A percentile compares a stretch with the other conserved stretches of the same genome.
Conservation (phyloP, 2,797 vertebrate genomes). For the Ptychadena robeensis region DNA sequence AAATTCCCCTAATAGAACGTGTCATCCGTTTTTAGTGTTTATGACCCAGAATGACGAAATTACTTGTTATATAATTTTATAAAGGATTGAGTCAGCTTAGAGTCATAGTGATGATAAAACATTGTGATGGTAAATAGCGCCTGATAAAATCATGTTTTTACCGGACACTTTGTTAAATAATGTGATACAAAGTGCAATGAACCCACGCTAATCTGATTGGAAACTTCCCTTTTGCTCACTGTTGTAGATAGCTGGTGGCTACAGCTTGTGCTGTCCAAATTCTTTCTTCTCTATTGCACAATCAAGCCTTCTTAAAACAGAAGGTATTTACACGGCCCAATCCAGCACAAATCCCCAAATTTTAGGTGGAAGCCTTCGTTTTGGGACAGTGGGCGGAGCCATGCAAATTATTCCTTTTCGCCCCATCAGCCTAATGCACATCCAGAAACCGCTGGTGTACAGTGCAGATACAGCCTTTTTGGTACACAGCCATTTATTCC, state of each 20-base stretch:
- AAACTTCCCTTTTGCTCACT: not conserved
- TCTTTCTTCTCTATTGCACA: not conserved
- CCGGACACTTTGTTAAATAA: not conserved
- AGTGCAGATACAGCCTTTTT: too few relatives aligned
- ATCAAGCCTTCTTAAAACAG: too few relatives aligned
- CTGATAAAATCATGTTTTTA: not conserved
- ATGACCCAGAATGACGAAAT: not conserved
- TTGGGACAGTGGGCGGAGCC: too few relatives aligned
- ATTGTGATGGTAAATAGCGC: not conserved
- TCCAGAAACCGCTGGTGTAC: too few relatives aligned
- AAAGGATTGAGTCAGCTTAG: not conserved
- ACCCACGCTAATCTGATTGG: not conserved
- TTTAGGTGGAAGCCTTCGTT: too few relatives aligned
- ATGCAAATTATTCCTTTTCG: too few relatives aligned
- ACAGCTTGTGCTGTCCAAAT: not conserved
- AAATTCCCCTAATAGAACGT: not conserved
- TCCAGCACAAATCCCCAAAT: too few relatives aligned
- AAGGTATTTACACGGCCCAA: too few relatives aligned
- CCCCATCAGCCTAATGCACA: too few relatives aligned
- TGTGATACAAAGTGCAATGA: constrained; percentile 4
- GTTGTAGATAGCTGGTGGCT: not conserved
- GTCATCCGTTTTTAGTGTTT: not conserved
- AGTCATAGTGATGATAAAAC: not conserved
- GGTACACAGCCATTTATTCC: too few relatives aligned
- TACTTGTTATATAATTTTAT: constrained; percentile 5